Percentiles rank a stretch among this genome's conserved stretches.
Evolutionary conservation across 2,888 invertebrate genomes (phyloP).

Genomic region (Trypoxylon attenuatum): DNA sequence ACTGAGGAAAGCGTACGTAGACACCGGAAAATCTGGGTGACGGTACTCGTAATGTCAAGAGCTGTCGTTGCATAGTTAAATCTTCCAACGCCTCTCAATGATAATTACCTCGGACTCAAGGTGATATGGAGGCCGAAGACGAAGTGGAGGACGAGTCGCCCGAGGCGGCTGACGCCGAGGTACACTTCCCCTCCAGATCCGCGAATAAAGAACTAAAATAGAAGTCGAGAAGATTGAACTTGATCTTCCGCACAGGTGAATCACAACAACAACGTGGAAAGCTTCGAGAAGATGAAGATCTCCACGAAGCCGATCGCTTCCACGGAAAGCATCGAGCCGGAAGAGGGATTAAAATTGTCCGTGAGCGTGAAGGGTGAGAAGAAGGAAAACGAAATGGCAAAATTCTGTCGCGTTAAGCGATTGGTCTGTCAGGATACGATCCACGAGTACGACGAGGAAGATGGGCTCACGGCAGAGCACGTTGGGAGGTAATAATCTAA

Average conservation of each 20-base stretch:
- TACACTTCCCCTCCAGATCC: conserved; percentile 37
- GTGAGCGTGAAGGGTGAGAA: conserved; percentile 61
- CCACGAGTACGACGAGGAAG: conserved; percentile 65
- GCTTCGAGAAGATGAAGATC: conserved; percentile 69
- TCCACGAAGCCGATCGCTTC: conserved; percentile 64
- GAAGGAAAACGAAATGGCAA: conserved; percentile 55
- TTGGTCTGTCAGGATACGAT: conserved; percentile 66
- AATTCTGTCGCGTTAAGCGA: conserved; percentile 60
- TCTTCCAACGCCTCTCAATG: conserved; percentile 35
- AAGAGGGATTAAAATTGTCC: conserved; percentile 66
- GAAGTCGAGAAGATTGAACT: not conserved
- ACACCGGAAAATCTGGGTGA: no score
- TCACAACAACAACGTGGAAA: conserved; percentile 65
- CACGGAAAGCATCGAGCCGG: conserved; percentile 56
- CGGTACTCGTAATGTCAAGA: no score
- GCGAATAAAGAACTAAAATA: not conserved
- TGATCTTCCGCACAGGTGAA: conserved; percentile 53
- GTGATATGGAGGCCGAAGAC: conserved; percentile 72
- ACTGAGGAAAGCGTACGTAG: conserved; percentile 2
- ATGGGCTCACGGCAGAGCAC: conserved; percentile 67
- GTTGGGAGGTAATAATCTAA: conserved; percentile 66
- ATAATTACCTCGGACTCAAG: conserved; percentile 48
- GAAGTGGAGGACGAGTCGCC: conserved; percentile 70
- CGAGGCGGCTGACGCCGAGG: conserved; percentile 63
- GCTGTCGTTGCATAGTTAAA: not conserved